Conservation (phyloP, 2,888 invertebrate species). For the Corbicula japonica region DNA sequence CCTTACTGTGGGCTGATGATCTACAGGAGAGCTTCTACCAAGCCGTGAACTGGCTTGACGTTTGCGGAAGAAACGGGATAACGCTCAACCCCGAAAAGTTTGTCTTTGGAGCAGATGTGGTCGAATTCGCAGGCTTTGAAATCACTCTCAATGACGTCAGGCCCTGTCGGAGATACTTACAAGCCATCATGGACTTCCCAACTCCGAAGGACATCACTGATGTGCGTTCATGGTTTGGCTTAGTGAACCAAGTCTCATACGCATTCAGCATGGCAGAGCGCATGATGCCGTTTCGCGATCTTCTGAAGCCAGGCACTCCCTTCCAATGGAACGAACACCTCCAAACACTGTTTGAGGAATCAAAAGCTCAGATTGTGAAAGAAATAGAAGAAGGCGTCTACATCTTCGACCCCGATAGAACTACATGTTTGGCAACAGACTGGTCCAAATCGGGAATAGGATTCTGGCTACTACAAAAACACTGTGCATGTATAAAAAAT, state of each 20-base stretch:
- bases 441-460: conserved; percentile 66
- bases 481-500: conserved; percentile 42
- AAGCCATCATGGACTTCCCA: conserved; percentile 68
- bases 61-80: conserved; percentile 68
- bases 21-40: conserved; percentile 62
- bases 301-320: conserved; percentile 64
- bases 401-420: conserved; percentile 67
- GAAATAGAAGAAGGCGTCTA: conserved; percentile 66
- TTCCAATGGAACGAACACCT: conserved; percentile 59
- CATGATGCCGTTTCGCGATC: conserved; percentile 69
- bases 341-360: conserved; percentile 40
- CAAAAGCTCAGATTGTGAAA: conserved; percentile 50
- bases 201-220: conserved; percentile 67
- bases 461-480: conserved; percentile 67
- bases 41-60: conserved; percentile 66
- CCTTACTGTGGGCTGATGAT: conserved; percentile 47
- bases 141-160: conserved; percentile 51
- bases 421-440: conserved; percentile 76
- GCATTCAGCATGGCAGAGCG: conserved; percentile 69
- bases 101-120: conserved; percentile 54
- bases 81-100: conserved; percentile 68
- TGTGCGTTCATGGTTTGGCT: conserved; percentile 72
- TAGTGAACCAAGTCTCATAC: conserved; percentile 73
- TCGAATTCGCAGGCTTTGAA: conserved; percentile 62
- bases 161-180: conserved; percentile 56